Base-by-base conservation (phyloP, 2,113 vertebrate genomes). In the Burhinus bistriatus region DNA sequence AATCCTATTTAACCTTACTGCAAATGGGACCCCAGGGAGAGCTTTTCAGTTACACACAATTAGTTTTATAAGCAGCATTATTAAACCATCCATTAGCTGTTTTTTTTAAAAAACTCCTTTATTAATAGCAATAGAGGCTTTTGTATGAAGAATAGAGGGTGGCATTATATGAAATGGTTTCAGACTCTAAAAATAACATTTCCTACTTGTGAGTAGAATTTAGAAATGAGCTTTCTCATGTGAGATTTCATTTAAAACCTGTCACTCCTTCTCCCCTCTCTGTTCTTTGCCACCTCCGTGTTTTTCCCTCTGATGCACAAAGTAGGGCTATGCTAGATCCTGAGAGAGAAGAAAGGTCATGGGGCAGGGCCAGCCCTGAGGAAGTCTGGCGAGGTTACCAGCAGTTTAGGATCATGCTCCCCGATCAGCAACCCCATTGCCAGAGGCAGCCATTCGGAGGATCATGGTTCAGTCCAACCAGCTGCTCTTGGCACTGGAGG, bases 31-130 rank as follows among this genome's bases (percentile, higher is more conserved):
- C 64, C 58, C 66, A 92, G 91, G 57, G 89, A 96, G 55, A 94
- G 15, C 84, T 79, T 88, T 83, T 91, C 70, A 90, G 90, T 96
- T 92, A 94, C 65, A 94, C 83, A 62, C 73, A 72, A 91, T 97
- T 92, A 97, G 87, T 96, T 96, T 95, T 93, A 92, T 57, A 87
- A 85, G 94, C 36, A 95, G 93, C 29, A 7, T 95, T 87, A 96
- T 89, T 94, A 96, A 96, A 87, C 96, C 57, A 94, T 89, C 71
- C 58, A 88, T 95, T 96, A 96, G 70, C 61, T 82, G 26, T 5
- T 55, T 44, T 58, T 45, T 38, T 79, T 69, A 71, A 78, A 3
- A 54, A 89, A 59, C 57, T 88, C 34, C 44, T 68, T 93, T 93
- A 81, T 92, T 92, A 95, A 93, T 89, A 92, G 51, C 25, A 78